Percentiles rank a stretch among this genome's conserved stretches.
phyloP scores from a whole-genome alignment of 2,888 invertebrate genomes.

The Galerucella nymphaeae region DNA sequence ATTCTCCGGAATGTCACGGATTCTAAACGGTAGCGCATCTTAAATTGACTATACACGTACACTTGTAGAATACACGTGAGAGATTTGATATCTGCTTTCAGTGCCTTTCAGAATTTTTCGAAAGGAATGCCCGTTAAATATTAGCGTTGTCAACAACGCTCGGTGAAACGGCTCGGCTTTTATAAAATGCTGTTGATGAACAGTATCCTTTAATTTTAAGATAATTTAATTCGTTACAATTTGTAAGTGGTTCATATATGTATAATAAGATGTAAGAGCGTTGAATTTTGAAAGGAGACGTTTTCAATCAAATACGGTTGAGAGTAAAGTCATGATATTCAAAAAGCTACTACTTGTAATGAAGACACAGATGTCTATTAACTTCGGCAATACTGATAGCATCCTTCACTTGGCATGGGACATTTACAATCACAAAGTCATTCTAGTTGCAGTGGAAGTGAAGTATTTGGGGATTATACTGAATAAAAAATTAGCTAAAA shows the following conservation, averaged over 20 bases:
- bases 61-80: slow-evolving; percentile 6
- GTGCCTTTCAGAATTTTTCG: neutral
- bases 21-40: slow-evolving; percentile 22
- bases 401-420: no score
- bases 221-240: neutral
- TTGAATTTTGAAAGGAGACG: no score
- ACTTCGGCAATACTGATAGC: no score
- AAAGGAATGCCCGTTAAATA: slow-evolving; percentile 4
- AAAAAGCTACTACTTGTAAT: no score
- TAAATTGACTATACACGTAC: slow-evolving; percentile 11
- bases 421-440: no score
- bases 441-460: no score
- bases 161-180: neutral
- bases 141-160: slow-evolving; percentile 1
- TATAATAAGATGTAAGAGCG: no score
- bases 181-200: slow-evolving; percentile 5
- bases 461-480: no score
- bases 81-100: slow-evolving; percentile 19
- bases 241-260: neutral
- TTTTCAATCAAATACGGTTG: no score
- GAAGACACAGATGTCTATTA: no score
- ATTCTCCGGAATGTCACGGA: slow-evolving; percentile 20
- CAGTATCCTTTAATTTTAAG: neutral
- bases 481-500: no score
- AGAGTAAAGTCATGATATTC: no score